phyloP scores from a whole-genome alignment of 1,140 invertebrate genomes.

The Colletes latitarsis region DNA sequence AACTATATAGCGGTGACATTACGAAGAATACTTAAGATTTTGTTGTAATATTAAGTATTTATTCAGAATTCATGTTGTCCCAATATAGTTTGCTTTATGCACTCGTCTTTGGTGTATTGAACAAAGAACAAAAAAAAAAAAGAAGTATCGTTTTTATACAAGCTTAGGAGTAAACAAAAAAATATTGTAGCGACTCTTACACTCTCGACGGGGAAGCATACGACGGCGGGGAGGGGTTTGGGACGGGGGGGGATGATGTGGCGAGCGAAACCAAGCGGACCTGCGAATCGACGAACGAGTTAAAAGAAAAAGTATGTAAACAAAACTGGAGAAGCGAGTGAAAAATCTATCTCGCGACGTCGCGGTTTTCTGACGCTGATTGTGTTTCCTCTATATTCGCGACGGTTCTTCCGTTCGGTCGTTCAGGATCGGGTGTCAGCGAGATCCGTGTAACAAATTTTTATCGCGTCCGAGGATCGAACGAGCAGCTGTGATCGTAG shows the following conservation, averaged over 20 bases:
- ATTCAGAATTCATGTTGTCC: conserved; percentile 71
- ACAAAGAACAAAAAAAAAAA: conserved; percentile 44
- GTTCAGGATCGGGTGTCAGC: background rate
- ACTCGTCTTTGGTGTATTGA: conserved; percentile 66
- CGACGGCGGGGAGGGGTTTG: background rate
- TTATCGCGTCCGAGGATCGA: background rate
- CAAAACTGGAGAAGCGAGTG: background rate
- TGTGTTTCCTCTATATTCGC: conserved; percentile 26
- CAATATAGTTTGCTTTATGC: conserved; percentile 71
- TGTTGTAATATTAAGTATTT: conserved; percentile 74
- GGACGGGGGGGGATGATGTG: no score
- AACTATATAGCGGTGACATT: conserved; percentile 74
- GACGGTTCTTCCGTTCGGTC: background rate
- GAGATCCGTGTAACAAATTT: background rate
- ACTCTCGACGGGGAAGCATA: conserved; percentile 6
- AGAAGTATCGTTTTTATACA: conserved; percentile 66
- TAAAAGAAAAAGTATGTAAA: background rate
- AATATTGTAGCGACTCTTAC: conserved; percentile 1
- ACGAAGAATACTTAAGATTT: conserved; percentile 73
- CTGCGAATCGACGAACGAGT: background rate
- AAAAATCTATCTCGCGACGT: background rate
- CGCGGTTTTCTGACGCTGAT: background rate
- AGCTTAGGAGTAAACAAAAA: conserved; percentile 57
- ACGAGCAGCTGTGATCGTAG: conserved; percentile 8
- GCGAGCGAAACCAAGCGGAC: background rate